Percentiles rank a stretch among this genome's conserved stretches.
phyloP scores from a whole-genome alignment of 2,797 vertebrate genomes.

The Salmo trutta region DNA sequence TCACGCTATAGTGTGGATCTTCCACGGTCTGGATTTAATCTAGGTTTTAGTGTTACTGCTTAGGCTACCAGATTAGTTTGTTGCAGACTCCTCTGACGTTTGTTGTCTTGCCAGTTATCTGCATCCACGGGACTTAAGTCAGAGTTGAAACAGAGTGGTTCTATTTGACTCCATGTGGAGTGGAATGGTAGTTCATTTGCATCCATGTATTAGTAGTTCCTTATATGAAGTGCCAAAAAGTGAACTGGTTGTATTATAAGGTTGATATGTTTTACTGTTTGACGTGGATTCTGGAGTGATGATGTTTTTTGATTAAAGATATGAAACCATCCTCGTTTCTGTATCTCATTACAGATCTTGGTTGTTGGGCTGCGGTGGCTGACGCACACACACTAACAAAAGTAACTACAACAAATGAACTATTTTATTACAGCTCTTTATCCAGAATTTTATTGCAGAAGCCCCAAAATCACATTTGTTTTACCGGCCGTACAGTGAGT shows the following conservation, averaged over 20 bases:
- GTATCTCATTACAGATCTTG: background rate
- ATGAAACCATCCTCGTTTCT: slow-evolving; percentile 38
- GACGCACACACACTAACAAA: background rate
- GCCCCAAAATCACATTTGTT: slow-evolving; percentile 27
- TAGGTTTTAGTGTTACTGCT: background rate
- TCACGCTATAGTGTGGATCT: too few relatives aligned
- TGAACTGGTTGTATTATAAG: slow-evolving; percentile 33
- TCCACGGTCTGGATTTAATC: too few relatives aligned
- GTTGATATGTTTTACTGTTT: slow-evolving; percentile 40
- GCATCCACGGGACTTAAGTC: too few relatives aligned
- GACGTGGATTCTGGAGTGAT: slow-evolving; percentile 39
- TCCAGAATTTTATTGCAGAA: slow-evolving; percentile 43
- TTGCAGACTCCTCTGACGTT: background rate
- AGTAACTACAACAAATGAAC: slow-evolving; percentile 7
- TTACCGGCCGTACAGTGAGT: slow-evolving; percentile 24
- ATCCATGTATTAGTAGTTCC: background rate
- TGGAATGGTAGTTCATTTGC: background rate
- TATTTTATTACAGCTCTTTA: slow-evolving; percentile 27
- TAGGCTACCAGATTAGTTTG: background rate
- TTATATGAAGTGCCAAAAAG: slow-evolving; percentile 35
- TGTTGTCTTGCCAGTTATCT: background rate
- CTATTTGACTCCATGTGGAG: background rate
- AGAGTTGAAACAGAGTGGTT: background rate
- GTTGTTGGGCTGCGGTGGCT: background rate
- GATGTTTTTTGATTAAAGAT: slow-evolving; percentile 59